phyloP scores from a whole-genome alignment of 2,113 vertebrate species.

The Sebastes fasciatus region DNA sequence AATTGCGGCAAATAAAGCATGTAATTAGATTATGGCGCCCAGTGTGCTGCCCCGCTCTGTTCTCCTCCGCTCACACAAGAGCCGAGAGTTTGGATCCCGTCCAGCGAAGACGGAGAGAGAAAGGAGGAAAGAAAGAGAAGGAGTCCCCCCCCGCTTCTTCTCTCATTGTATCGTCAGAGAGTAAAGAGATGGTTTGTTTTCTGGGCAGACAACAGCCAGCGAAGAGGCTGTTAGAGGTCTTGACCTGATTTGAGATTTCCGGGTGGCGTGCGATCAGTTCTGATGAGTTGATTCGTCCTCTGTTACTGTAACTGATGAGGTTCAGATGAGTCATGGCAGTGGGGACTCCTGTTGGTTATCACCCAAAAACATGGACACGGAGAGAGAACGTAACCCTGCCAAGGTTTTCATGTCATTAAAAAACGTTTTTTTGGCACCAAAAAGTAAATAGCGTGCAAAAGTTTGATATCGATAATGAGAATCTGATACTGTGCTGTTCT shows the following conservation, averaged over 20 bases:
- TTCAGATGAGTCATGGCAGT: slow-evolving; percentile 38
- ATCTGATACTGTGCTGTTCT: slow-evolving; percentile 27
- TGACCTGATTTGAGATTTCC: slow-evolving; percentile 56
- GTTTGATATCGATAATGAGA: slow-evolving; percentile 39
- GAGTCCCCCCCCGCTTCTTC: slow-evolving; percentile 11
- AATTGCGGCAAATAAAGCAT: slow-evolving; percentile 99
- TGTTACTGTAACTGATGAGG: slow-evolving; percentile 39
- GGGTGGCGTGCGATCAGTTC: slow-evolving; percentile 28
- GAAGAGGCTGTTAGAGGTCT: slow-evolving; percentile 46
- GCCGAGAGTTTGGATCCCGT: slow-evolving; percentile 62
- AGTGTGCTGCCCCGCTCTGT: slow-evolving; percentile 75
- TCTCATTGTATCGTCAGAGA: slow-evolving; percentile 47
- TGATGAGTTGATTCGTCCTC: slow-evolving; percentile 18
- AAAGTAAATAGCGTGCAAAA: slow-evolving; percentile 37
- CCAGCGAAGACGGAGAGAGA: slow-evolving; percentile 57
- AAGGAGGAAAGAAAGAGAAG: slow-evolving; percentile 21
- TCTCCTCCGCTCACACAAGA: slow-evolving; percentile 73
- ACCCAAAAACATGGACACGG: slow-evolving; percentile 4
- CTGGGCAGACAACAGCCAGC: slow-evolving; percentile 15
- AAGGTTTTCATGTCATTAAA: slow-evolving; percentile 27
- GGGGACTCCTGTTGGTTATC: slow-evolving; percentile 42
- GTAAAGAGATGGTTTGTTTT: slow-evolving; percentile 60
- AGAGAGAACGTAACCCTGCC: slow-evolving; percentile 1
- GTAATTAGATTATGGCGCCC: slow-evolving; percentile 96
- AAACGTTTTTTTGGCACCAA: not conserved